phyloP scores from a whole-genome alignment of 2,888 invertebrate species.

The Hybos culiciformis region DNA sequence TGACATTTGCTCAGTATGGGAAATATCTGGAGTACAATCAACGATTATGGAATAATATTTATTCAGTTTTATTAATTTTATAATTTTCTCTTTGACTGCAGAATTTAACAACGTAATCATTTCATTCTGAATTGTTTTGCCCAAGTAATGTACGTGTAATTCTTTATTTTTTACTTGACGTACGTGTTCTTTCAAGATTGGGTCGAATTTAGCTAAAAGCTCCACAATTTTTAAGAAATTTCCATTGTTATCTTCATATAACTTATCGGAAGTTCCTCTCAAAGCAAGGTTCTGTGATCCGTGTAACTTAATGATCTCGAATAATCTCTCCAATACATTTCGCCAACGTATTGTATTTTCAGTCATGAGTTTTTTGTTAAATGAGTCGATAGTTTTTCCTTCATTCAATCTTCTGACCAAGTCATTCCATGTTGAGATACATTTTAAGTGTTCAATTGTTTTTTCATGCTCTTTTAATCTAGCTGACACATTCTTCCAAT shows the following conservation, averaged over 20 bases:
- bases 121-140: conserved; percentile 6
- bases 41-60: conserved; percentile 7
- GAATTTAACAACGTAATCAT: conserved; percentile 5
- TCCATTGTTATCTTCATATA: background rate
- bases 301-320: conserved; percentile 1
- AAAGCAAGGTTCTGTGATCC: conserved; percentile 2
- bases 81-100: conserved; percentile 3
- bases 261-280: conserved; percentile 1
- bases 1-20: conserved; percentile 4
- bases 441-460: conserved; percentile 1
- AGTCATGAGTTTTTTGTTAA: conserved; percentile 1
- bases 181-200: conserved; percentile 1
- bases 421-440: conserved; percentile 1
- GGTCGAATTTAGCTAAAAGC: conserved; percentile 1
- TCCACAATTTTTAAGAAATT: conserved; percentile 1
- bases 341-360: conserved; percentile 2
- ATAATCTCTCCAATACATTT: conserved; percentile 1
- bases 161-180: background rate
- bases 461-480: conserved; percentile 2
- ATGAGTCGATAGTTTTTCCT: conserved; percentile 1
- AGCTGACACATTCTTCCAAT: background rate
- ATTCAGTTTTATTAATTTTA: conserved; percentile 5
- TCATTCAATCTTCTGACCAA: conserved; percentile 2
- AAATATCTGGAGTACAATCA: conserved; percentile 6
- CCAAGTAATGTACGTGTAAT: conserved; percentile 2